A percentile compares a stretch with the other conserved stretches of the same genome.
These are phyloP conservation scores for Cygnus atratus DNA, from an alignment of 2,113 vertebrate genomes.

Conservation along the genomic window DNA sequence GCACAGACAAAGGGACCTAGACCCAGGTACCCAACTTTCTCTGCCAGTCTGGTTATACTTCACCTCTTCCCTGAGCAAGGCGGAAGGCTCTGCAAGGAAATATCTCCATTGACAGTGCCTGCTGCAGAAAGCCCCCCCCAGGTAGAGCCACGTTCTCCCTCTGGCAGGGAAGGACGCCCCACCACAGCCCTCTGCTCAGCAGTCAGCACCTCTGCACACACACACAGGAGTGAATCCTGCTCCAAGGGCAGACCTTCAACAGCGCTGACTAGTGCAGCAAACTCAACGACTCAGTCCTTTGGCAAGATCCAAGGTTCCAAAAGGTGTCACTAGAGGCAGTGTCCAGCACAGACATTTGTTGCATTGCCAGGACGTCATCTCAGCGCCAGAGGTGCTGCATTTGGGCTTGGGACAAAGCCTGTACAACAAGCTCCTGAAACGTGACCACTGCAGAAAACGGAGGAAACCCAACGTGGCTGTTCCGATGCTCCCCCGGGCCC, in stretches of 20 bases:
- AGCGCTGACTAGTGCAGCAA: no score
- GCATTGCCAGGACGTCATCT: background rate
- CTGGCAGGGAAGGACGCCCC: background rate
- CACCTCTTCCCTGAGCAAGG: no score
- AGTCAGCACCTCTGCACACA: background rate
- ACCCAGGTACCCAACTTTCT: no score
- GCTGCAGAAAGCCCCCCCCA: no score
- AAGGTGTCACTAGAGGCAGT: background rate
- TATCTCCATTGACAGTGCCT: no score
- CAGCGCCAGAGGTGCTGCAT: background rate
- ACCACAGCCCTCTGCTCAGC: background rate
- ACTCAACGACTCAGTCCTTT: background rate
- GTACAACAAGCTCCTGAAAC: background rate
- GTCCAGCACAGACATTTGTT: background rate
- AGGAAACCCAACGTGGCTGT: background rate
- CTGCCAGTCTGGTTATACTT: no score
- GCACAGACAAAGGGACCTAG: no score
- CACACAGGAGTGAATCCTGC: no score
- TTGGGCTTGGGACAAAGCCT: background rate
- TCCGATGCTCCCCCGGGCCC: no score
- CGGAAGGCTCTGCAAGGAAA: no score
- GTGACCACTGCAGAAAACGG: background rate
- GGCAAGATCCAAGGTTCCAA: background rate
- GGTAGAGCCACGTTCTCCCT: background rate
- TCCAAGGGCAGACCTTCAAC: no score